These are phyloP conservation scores for Centropus unirufus DNA, from an alignment of 2,113 vertebrate genomes.

Conservation along the genomic window DNA sequence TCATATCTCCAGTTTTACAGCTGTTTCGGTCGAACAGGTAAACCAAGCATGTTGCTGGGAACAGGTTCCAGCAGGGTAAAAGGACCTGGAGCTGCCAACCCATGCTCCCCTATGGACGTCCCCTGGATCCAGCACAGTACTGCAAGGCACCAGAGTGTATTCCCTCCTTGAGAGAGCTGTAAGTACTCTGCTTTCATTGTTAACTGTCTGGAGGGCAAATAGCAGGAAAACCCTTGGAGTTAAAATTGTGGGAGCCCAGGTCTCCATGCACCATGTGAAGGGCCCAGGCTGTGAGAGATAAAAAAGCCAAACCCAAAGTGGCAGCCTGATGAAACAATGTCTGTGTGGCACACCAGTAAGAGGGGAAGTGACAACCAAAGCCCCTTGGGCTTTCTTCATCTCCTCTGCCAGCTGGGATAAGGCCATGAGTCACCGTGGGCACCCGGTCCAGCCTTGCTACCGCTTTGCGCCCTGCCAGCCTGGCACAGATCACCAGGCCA, in stretches of 20 bases:
- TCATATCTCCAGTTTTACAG: background rate
- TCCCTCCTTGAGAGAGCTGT: background rate
- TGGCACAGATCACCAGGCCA: background rate
- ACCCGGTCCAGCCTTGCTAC: background rate
- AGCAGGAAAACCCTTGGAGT: accelerated
- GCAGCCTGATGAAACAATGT: background rate
- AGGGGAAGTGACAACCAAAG: background rate
- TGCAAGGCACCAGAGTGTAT: accelerated
- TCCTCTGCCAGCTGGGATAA: background rate
- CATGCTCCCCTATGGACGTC: accelerated
- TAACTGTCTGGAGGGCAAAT: accelerated
- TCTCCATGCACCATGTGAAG: accelerated
- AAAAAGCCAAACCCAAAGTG: background rate
- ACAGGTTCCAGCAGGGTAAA: background rate
- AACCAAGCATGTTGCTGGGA: background rate
- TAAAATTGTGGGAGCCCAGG: accelerated
- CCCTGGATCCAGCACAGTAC: background rate
- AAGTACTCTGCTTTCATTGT: background rate
- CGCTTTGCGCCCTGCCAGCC: background rate
- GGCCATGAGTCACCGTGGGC: background rate
- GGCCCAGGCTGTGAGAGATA: background rate
- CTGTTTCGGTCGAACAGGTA: background rate
- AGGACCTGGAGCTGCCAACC: background rate
- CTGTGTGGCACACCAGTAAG: accelerated
- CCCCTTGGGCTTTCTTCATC: background rate